Conservation (phyloP, 2,113 vertebrate genomes). For the Euleptes europaea region DNA sequence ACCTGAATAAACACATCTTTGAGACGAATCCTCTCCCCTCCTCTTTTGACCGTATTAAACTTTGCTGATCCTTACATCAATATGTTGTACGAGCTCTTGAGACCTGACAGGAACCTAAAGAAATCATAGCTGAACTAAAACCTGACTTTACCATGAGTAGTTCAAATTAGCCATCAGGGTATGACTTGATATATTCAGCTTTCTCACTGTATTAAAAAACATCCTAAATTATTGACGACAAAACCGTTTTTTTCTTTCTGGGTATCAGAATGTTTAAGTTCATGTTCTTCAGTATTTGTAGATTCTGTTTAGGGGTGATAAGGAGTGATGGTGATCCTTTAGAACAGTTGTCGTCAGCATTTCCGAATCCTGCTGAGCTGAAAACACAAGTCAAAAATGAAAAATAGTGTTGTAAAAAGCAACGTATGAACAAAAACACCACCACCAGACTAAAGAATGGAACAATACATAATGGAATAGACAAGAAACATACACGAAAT, state of each 20-base stretch:
- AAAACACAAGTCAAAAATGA: no score
- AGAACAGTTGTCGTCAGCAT: no score
- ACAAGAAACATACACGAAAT: no score
- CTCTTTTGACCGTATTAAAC: background rate
- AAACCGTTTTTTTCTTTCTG: background rate
- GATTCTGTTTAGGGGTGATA: background rate
- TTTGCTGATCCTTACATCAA: background rate
- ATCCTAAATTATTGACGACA: background rate
- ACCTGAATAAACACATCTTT: constrained; percentile 35
- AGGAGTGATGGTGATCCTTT: no score
- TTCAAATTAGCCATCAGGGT: background rate
- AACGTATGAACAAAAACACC: no score
- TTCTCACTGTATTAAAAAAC: background rate
- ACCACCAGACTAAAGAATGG: no score
- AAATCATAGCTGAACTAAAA: background rate
- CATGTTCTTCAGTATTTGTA: background rate
- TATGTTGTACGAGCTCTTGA: background rate
- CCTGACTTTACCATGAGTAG: no score
- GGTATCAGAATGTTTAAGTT: background rate
- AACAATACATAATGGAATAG: no score
- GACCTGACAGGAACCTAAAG: background rate
- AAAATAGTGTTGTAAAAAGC: no score
- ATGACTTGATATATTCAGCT: background rate
- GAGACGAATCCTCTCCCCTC: background rate
- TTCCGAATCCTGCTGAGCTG: no score